Evolutionary conservation across 2,113 vertebrate genomes (phyloP).

Genomic region (Ailuropoda melanoleuca): DNA sequence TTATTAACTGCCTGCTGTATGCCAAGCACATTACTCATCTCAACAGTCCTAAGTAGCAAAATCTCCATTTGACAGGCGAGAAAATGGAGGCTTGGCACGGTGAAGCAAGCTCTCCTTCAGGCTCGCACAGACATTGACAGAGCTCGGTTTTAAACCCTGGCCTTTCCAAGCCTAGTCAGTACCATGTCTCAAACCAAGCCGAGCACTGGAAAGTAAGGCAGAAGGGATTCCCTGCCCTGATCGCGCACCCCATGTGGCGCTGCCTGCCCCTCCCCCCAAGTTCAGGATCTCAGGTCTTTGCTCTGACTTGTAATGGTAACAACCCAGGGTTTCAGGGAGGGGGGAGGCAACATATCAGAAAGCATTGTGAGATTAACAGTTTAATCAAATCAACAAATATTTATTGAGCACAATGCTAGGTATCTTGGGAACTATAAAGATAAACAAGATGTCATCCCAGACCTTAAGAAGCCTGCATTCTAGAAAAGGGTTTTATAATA

Average conservation of each 20-base stretch:
- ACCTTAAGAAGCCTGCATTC: background rate
- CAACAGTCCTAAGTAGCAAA: background rate
- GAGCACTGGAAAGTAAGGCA: background rate
- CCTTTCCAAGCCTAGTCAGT: background rate
- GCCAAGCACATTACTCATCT: background rate
- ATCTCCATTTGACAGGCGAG: background rate
- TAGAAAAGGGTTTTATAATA: background rate
- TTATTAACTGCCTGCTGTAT: background rate
- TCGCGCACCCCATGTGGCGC: rapidly evolving
- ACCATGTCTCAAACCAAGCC: background rate
- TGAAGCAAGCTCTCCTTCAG: background rate
- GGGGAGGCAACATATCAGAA: background rate
- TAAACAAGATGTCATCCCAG: background rate
- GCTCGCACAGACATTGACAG: background rate
- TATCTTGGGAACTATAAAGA: background rate
- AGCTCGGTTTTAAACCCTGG: background rate
- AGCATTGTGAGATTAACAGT: background rate
- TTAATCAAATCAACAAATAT: constrained; percentile 44
- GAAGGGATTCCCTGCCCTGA: background rate
- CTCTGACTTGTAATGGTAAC: background rate
- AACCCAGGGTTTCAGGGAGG: background rate
- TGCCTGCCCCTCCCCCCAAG: too few relatives aligned
- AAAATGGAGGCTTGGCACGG: background rate
- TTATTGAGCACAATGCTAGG: background rate
- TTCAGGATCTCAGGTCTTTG: background rate